Percentiles rank a stretch among this genome's conserved stretches.
phyloP scores from a whole-genome alignment of 2,113 vertebrate genomes.

The Erpornis zantholeuca region DNA sequence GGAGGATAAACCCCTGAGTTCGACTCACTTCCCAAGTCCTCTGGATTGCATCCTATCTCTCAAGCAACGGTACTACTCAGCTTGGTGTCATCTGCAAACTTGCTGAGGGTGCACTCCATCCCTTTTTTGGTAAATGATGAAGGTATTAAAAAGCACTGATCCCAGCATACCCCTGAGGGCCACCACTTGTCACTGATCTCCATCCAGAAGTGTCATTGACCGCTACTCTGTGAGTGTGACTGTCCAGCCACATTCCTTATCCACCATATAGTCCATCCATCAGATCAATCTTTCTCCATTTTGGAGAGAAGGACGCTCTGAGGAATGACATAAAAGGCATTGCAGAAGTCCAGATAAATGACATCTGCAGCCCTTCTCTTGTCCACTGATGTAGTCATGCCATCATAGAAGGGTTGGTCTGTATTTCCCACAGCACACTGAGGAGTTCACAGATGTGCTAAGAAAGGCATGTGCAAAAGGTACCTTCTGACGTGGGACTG shows the following conservation, averaged over 20 bases:
- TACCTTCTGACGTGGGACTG: background rate
- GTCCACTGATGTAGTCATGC: fast-evolving
- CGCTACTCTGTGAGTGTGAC: fast-evolving
- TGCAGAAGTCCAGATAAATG: background rate
- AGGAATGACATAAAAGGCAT: background rate
- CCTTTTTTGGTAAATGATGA: background rate
- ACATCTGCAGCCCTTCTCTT: background rate
- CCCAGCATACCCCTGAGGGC: background rate
- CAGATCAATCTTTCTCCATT: background rate
- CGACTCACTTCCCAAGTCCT: background rate
- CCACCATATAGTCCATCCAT: background rate
- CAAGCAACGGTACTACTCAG: background rate
- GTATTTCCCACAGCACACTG: background rate
- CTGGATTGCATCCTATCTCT: background rate
- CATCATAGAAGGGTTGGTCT: background rate
- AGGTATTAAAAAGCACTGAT: background rate
- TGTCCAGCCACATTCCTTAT: background rate
- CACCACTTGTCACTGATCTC: background rate
- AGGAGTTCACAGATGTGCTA: background rate
- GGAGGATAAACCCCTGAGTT: background rate
- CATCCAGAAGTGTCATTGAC: background rate
- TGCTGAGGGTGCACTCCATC: background rate
- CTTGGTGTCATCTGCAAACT: background rate
- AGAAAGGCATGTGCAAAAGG: background rate
- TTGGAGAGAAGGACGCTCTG: background rate